Conservation (phyloP, 2,113 vertebrate genomes). For the Passerina amoena region DNA sequence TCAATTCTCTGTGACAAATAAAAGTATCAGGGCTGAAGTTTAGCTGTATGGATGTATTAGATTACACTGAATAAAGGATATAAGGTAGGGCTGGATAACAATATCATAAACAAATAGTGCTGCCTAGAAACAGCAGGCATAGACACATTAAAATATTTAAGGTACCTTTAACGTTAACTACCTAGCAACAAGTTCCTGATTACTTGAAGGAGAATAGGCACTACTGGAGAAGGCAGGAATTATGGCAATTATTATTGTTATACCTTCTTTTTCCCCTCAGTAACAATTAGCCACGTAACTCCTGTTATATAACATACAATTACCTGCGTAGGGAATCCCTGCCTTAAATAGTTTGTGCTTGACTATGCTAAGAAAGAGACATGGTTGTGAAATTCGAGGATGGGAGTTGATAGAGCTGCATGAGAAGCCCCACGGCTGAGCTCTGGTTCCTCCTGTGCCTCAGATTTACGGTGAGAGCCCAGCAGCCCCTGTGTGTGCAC, state of each 20-base stretch:
- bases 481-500: neutral
- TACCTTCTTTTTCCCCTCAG: neutral
- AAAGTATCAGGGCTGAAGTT: neutral
- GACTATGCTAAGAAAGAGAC: neutral
- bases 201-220: constrained; percentile 33
- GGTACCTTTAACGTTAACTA: constrained; percentile 37
- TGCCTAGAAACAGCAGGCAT: constrained; percentile 51
- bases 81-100: constrained; percentile 30
- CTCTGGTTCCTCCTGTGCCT: neutral
- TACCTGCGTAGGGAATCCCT: neutral
- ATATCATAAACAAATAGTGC: constrained; percentile 60
- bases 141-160: constrained; percentile 60
- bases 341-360: constrained; percentile 27
- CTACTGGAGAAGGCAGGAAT: neutral
- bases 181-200: constrained; percentile 44
- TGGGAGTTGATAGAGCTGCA: neutral
- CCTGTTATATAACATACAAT: neutral
- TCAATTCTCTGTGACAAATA: neutral
- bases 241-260: neutral
- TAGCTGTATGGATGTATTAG: neutral
- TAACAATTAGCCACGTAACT: neutral
- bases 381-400: neutral
- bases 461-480: accelerated
- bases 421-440: neutral
- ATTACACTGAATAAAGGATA: constrained; percentile 33